phyloP scores from a whole-genome alignment of 2,888 invertebrate genomes.

The Phymatocera aterrima region DNA sequence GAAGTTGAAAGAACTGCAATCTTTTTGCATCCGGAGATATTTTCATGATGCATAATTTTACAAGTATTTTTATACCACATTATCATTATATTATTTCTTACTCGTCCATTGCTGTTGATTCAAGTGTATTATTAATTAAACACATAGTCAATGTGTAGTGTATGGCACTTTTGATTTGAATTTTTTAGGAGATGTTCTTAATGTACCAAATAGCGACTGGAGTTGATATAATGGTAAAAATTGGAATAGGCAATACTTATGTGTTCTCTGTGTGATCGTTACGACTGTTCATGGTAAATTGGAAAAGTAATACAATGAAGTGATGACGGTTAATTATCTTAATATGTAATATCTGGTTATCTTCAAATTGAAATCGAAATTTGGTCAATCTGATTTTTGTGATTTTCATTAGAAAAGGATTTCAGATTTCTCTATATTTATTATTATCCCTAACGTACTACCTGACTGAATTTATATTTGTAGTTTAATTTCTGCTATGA shows the following conservation, averaged over 20 bases:
- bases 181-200: slow-evolving; percentile 5
- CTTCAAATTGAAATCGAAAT: not conserved
- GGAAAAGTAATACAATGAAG: not conserved
- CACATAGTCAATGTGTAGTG: not conserved
- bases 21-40: not conserved
- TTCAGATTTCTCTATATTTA: not conserved
- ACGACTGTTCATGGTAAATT: not conserved
- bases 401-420: not conserved
- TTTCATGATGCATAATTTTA: not conserved
- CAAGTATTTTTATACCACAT: not conserved
- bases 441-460: not conserved
- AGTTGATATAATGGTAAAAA: slow-evolving; percentile 1
- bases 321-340: not conserved
- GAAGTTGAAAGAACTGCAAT: not conserved
- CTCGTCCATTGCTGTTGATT: not conserved
- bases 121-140: slow-evolving; percentile 10
- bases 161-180: not conserved
- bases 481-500: not conserved
- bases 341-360: not conserved
- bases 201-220: not conserved
- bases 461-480: slow-evolving; percentile 19
- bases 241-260: not conserved
- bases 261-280: not conserved
- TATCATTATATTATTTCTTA: slow-evolving; percentile 12
- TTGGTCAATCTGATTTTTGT: slow-evolving; percentile 5